Percentiles rank a stretch among this genome's conserved stretches.
phyloP scores from a whole-genome alignment of 1,140 invertebrate species.

The Papilio polyxenes region DNA sequence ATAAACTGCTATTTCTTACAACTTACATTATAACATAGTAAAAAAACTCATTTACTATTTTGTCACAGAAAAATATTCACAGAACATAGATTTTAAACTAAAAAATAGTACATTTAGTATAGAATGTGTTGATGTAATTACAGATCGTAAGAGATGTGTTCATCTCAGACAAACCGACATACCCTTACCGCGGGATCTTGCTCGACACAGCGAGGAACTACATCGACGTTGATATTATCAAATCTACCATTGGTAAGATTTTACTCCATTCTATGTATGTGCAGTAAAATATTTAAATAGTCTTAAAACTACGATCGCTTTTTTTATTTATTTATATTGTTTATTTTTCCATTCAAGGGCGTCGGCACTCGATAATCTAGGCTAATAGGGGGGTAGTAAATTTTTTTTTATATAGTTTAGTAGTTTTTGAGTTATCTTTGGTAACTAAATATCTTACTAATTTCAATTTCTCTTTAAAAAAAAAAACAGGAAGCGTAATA shows the following conservation, averaged over 20 bases:
- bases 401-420: no score
- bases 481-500: no score
- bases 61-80: no score
- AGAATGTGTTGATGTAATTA: slow-evolving; percentile 35
- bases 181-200: slow-evolving; percentile 88
- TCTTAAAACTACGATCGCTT: neutral
- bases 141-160: slow-evolving; percentile 82
- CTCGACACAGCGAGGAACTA: slow-evolving; percentile 91
- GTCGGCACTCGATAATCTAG: no score
- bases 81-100: no score
- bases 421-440: no score
- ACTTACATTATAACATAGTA: neutral
- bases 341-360: no score
- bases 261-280: neutral
- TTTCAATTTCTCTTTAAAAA: no score
- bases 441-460: no score
- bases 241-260: slow-evolving; percentile 83
- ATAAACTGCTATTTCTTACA: neutral
- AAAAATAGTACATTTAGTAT: no score
- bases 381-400: no score
- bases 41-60: no score
- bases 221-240: slow-evolving; percentile 84
- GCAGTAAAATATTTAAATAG: neutral
- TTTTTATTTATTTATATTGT: neutral
- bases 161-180: slow-evolving; percentile 86